Evolutionary conservation across 1,140 invertebrate species (phyloP), one percentile per base, ranked within the genome.

Genomic region (Cecropterus lyciades): DNA sequence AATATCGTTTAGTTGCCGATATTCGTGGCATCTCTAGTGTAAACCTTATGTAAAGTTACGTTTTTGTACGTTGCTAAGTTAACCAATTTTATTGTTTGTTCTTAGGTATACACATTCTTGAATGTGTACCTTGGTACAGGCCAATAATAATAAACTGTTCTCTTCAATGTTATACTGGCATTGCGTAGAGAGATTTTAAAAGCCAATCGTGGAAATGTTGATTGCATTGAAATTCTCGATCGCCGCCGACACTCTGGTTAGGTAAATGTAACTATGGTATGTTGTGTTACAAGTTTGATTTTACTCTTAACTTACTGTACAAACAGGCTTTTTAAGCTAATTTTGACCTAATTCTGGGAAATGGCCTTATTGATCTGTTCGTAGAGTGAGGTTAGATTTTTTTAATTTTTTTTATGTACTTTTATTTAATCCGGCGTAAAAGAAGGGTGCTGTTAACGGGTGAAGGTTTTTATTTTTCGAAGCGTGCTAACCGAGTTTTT

Each of bases 181-280:
- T 43, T 43, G 13, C 13, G 13, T 6, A n/a, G 13, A 43, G 40
- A 43, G 17, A 52, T 30, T 52, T 52, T 52, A 52, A 30, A 52
- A 30, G 24, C 13, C 40, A 43, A 13, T 27, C 24, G 6, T 30
- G 24, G 11, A 49, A 24, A 49, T 30, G 49, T 52, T 52, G 49
- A 52, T 52, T 30, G 49, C 49, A 52, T 52, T 52, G 49, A 52
- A 52, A 52, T 52, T 52, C n/a, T 14, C 27, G 8, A 52, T 11
- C 15, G 24, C 13, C n/a, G 0, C n/a, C 24, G 14, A 14, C 20
- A 43, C 11, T 43, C 40, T 14, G 40, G 40, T 43, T 37, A 14
- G 40, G 49, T 20, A 30, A 30, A 52, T 52, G 20, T 52, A 52
- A 5, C 49, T 49, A 13, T 27, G 20, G 40, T 14, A 43, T 43